Evolutionary conservation across 2,113 vertebrate genomes (phyloP), one percentile per base, ranked within the genome.

Genomic region (Gasterosteus aculeatus): DNA sequence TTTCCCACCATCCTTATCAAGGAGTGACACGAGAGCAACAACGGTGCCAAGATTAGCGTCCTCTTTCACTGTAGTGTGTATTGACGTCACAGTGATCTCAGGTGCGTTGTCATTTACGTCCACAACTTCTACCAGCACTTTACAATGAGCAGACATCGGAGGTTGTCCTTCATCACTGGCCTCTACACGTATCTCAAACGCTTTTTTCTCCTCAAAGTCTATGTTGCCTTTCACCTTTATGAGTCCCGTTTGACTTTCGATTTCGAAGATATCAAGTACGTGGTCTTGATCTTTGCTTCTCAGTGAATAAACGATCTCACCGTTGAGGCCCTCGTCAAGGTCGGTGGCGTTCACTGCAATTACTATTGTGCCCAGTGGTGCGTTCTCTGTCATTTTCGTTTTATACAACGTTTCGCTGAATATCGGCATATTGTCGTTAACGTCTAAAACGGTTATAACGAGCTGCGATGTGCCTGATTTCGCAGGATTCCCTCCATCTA

Each of bases 51-150:
- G 67, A 14, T 46, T 15, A 1, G 94, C 89, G 31, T 97, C 95
- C 80, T 98, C 96, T 0, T 89, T 93, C 38, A 98, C 81, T 0
- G 91, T 90, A 63, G 85, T 93, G 10, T 91, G 93, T 1, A 97
- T 82, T 59, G 95, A 96, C 1, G 95, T 92, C 58, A 98, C 76
- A 0, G 69, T 74, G 59, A 96, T 87, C 66, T 94, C 91, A 0
- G 96, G 96, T 1, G 77, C 88, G 19, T 97, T 97, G 59, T 97
- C 96, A 3, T 97, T 97, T 15, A 89, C 51, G 56, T 96, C 96
- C 33, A 92, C 0, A 2, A 97, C 84, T 35, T 96, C 91, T 4
- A 97, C 14, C 1, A 89, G 82, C 10, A 98, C 91, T 1, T 72
- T 95, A 62, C 95, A 96, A 7, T 98, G 95, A 0, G 94, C 84